These are phyloP conservation scores for Streblospio benedicti DNA, from an alignment of 1,140 invertebrate genomes.

Conservation along the genomic window DNA sequence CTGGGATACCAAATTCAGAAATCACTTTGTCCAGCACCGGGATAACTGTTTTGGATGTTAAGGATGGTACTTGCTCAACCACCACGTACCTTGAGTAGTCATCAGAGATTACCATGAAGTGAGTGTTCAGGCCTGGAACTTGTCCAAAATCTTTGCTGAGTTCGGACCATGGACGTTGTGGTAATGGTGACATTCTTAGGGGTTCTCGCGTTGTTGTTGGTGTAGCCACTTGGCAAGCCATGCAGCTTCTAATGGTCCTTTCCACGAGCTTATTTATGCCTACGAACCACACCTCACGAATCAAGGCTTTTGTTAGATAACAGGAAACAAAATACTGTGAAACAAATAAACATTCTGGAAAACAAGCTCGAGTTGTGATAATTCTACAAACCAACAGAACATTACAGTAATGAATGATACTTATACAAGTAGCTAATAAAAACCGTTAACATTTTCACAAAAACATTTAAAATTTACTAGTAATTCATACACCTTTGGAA, in stretches of 20 bases:
- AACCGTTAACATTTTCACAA: too few relatives aligned
- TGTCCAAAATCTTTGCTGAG: conserved; percentile 7
- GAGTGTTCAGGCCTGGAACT: conserved; percentile 18
- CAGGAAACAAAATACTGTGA: too few relatives aligned
- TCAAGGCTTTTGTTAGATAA: not conserved
- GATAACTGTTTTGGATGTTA: conserved; percentile 14
- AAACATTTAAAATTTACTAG: too few relatives aligned
- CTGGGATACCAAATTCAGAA: conserved; percentile 18
- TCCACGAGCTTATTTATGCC: not conserved
- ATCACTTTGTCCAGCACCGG: conserved; percentile 18
- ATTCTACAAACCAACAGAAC: too few relatives aligned
- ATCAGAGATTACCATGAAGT: conserved; percentile 21
- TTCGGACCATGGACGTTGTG: not conserved
- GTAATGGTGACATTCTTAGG: not conserved
- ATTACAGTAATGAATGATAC: too few relatives aligned
- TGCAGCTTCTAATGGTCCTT: not conserved
- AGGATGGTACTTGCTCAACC: conserved; percentile 20
- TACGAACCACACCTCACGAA: not conserved
- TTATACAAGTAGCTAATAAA: too few relatives aligned
- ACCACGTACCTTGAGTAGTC: conserved; percentile 25
- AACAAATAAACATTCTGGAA: too few relatives aligned
- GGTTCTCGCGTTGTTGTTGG: not conserved
- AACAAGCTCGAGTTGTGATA: too few relatives aligned
- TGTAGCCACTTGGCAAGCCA: not conserved
- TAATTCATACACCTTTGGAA: too few relatives aligned